These are phyloP conservation scores for Formica exsecta DNA, from an alignment of 1,140 invertebrate genomes.

Conservation along the genomic window DNA sequence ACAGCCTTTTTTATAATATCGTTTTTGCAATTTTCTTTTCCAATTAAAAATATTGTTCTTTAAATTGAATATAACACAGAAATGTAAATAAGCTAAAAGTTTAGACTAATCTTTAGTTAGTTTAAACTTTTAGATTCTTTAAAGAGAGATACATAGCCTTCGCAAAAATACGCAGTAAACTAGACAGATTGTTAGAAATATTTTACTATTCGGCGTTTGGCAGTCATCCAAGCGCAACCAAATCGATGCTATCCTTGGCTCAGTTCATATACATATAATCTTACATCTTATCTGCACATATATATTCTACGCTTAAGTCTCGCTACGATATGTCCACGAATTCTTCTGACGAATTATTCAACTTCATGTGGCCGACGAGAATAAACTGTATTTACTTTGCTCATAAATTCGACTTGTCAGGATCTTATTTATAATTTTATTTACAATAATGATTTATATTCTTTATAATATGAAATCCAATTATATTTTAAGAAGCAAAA, in stretches of 20 bases:
- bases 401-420: not conserved
- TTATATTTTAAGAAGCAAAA: not conserved
- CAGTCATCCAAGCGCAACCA: constrained; percentile 78
- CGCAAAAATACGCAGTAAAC: not conserved
- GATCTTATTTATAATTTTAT: not conserved
- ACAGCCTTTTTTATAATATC: not conserved
- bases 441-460: too few relatives aligned
- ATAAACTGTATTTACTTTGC: not conserved
- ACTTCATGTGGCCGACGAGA: not conserved
- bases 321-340: too few relatives aligned
- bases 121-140: too few relatives aligned
- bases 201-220: constrained; percentile 73
- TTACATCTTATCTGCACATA: constrained; percentile 58
- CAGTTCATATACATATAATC: constrained; percentile 31
- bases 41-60: not conserved
- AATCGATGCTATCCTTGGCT: constrained; percentile 79
- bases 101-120: too few relatives aligned
- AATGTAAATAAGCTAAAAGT: not conserved
- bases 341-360: constrained; percentile 49
- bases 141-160: not conserved
- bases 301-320: too few relatives aligned
- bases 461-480: not conserved
- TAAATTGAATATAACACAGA: not conserved
- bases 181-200: constrained; percentile 28
- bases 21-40: not conserved